Evolutionary conservation across 2,113 vertebrate species (phyloP).

Genomic region (Clupea harengus): DNA sequence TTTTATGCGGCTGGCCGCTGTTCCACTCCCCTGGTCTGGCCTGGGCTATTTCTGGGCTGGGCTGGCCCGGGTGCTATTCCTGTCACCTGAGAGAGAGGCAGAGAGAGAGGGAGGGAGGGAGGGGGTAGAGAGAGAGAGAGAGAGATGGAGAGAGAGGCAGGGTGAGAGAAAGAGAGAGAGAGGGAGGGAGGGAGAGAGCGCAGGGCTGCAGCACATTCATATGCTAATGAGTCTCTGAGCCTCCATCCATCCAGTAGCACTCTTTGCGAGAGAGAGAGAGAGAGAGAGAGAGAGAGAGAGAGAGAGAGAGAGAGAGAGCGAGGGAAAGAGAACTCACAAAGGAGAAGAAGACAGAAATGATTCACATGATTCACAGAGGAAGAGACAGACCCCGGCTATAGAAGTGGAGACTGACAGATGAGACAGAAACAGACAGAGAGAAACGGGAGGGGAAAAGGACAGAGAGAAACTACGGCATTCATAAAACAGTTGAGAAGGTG

Average conservation of each 20-base stretch:
- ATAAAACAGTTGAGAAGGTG: not conserved
- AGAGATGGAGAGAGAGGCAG: not conserved
- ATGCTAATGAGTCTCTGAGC: constrained; percentile 33
- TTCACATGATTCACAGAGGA: constrained; percentile 14
- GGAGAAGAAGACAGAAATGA: not conserved
- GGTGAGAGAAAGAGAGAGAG: constrained; percentile 28
- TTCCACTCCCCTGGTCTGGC: constrained; percentile 55
- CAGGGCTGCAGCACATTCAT: constrained; percentile 35
- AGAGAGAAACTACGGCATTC: not conserved
- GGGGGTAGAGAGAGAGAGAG: constrained; percentile 22
- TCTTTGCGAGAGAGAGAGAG: constrained; percentile 16
- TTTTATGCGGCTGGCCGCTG: constrained; percentile 49
- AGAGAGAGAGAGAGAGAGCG: constrained; percentile 15
- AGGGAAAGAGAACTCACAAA: constrained; percentile 12
- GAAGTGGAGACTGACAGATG: not conserved
- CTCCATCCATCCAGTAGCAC: not conserved
- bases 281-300: constrained; percentile 16
- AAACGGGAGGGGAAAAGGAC: not conserved
- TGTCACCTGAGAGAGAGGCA: constrained; percentile 42
- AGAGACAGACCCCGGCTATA: not conserved
- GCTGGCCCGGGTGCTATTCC: constrained; percentile 43
- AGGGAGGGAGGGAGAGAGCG: constrained; percentile 13
- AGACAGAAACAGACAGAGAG: not conserved
- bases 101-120: constrained; percentile 25
- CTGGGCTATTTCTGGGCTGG: constrained; percentile 55